phyloP scores from a whole-genome alignment of 2,797 vertebrate species.

The Falco rusticolus region DNA sequence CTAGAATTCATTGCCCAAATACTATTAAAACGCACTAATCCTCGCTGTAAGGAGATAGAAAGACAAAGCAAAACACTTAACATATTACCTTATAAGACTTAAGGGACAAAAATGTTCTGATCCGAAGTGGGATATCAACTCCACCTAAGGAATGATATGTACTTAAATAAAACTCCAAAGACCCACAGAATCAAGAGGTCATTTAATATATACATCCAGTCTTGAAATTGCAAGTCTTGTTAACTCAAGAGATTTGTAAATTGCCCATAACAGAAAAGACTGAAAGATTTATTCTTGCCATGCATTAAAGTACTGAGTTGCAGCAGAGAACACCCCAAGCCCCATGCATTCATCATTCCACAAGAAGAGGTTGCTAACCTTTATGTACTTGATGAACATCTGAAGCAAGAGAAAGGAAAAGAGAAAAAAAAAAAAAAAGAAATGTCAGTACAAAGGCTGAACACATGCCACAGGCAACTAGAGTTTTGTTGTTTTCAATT shows the following conservation, averaged over 20 bases:
- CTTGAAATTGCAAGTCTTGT: background rate
- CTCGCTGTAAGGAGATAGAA: background rate
- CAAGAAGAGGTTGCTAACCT: conserved; percentile 93
- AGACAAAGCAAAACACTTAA: conserved; percentile 49
- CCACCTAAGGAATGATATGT: conserved; percentile 83
- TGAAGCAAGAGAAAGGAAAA: conserved; percentile 89
- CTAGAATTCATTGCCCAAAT: background rate
- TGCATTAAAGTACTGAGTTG: conserved; percentile 76
- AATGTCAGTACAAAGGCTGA: conserved; percentile 86
- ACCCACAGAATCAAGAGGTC: background rate
- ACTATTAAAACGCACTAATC: background rate
- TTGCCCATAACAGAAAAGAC: conserved; percentile 46
- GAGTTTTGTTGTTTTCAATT: conserved; percentile 57
- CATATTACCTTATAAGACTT: conserved; percentile 93
- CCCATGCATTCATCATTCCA: conserved; percentile 74
- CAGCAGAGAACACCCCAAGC: conserved; percentile 71
- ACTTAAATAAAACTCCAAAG: conserved; percentile 23
- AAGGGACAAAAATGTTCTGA: conserved; percentile 98
- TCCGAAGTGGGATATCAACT: conserved; percentile 95
- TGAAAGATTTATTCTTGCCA: conserved; percentile 70
- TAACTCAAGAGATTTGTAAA: conserved; percentile 40
- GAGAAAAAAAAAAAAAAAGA: conserved; percentile 65
- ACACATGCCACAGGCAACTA: conserved; percentile 87
- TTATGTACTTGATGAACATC: conserved; percentile 99
- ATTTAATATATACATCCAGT: background rate